Conservation (phyloP, 2,888 invertebrate genomes). For the Tortrix viridana region DNA sequence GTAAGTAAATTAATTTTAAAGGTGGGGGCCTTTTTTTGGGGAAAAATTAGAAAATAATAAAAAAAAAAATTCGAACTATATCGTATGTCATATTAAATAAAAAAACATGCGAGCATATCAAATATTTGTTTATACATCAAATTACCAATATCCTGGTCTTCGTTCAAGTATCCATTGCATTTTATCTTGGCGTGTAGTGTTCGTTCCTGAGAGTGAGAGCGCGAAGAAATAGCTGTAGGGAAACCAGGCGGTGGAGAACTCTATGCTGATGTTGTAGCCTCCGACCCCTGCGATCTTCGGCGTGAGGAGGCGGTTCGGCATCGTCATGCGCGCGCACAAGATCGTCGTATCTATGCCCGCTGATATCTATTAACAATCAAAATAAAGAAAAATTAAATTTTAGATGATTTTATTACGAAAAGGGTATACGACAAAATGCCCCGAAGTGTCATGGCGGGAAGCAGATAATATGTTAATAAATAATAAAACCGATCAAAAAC, state of each 20-base stretch:
- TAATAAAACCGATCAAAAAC: too few relatives aligned
- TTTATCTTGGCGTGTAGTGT: constrained; percentile 51
- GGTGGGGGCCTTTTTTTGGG: too few relatives aligned
- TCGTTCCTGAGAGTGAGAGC: constrained; percentile 61
- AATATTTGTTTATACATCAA: not conserved
- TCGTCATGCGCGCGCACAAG: constrained; percentile 59
- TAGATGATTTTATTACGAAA: not conserved
- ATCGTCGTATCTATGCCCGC: constrained; percentile 69
- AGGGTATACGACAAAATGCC: not conserved
- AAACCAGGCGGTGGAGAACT: constrained; percentile 62
- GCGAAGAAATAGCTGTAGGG: constrained; percentile 62
- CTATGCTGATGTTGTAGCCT: constrained; percentile 64
- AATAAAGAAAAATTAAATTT: not conserved
- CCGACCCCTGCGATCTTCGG: constrained; percentile 64
- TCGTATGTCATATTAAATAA: too few relatives aligned
- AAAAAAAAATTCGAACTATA: too few relatives aligned
- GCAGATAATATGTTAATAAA: too few relatives aligned
- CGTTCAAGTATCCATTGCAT: constrained; percentile 55
- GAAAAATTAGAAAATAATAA: too few relatives aligned
- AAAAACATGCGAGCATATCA: too few relatives aligned
- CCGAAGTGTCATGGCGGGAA: too few relatives aligned
- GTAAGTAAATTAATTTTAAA: too few relatives aligned
- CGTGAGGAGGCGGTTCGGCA: constrained; percentile 60
- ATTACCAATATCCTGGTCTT: constrained; percentile 51
- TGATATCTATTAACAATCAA: constrained; percentile 58